Evolutionary conservation across 2,888 invertebrate genomes (phyloP).

Genomic region (Scrobipalpa atriplicella): DNA sequence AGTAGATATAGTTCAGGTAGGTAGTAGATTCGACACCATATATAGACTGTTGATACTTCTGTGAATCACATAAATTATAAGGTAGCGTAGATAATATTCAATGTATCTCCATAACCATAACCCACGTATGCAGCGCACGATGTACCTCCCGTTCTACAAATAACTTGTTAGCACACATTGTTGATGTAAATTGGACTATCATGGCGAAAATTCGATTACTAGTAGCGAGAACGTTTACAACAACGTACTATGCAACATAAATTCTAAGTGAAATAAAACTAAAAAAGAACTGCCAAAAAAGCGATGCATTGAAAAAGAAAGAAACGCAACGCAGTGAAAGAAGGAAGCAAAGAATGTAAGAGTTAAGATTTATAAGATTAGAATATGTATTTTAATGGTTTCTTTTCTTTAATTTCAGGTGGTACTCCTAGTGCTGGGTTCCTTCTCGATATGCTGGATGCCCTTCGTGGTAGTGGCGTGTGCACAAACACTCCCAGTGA

Average conservation of each 20-base stretch:
- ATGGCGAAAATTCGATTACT: conserved; percentile 9
- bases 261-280: neutral
- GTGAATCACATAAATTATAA: too few species aligned
- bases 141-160: neutral
- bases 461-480: conserved; percentile 89
- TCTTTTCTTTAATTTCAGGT: conserved; percentile 79
- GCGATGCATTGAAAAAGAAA: neutral
- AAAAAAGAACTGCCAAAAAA: neutral
- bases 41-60: too few species aligned
- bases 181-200: conserved; percentile 1
- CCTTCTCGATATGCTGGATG: conserved; percentile 92
- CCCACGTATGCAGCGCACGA: neutral
- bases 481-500: conserved; percentile 81
- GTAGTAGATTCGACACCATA: too few species aligned
- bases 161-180: neutral
- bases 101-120: too few species aligned
- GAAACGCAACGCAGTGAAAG: neutral
- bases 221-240: neutral
- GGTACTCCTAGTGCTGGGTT: conserved; percentile 89
- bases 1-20: too few species aligned
- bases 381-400: neutral
- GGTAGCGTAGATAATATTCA: too few species aligned
- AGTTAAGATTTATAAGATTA: neutral
- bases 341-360: neutral
- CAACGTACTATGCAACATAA: neutral